Evolutionary conservation across 2,113 vertebrate species (phyloP).

Genomic region (Prochilodus magdalenae): DNA sequence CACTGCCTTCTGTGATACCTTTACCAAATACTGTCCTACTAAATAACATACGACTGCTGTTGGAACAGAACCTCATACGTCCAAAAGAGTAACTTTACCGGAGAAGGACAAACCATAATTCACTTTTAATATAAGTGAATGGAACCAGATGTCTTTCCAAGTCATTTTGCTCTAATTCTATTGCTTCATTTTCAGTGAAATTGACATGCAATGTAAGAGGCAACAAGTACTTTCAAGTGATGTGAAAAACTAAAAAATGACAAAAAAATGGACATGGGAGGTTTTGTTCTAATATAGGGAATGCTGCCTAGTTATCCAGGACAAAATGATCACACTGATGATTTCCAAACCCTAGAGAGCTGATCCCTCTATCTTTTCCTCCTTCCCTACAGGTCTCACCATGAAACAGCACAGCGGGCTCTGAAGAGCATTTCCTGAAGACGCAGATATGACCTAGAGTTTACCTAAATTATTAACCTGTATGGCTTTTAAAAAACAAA

Average conservation of each 20-base stretch:
- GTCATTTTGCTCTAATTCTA: too few species aligned
- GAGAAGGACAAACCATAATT: too few species aligned
- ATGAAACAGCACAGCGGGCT: conserved; percentile 90
- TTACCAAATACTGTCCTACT: conserved; percentile 44
- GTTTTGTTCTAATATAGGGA: too few species aligned
- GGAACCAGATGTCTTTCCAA: too few species aligned
- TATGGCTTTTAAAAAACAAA: conserved; percentile 14
- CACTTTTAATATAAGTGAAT: too few species aligned
- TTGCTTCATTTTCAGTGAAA: too few species aligned
- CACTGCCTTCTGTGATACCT: conserved; percentile 12
- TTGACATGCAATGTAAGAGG: neutral
- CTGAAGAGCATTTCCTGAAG: conserved; percentile 86
- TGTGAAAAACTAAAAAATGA: too few species aligned
- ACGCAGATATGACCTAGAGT: conserved; percentile 27
- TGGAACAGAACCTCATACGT: too few species aligned
- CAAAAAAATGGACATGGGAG: too few species aligned
- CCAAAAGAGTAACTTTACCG: too few species aligned
- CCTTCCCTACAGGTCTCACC: conserved; percentile 86
- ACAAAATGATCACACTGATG: neutral
- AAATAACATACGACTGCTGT: neutral
- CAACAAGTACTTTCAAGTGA: too few species aligned
- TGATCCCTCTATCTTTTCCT: conserved; percentile 53
- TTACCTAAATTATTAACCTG: conserved; percentile 57
- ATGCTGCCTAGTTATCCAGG: too few species aligned
- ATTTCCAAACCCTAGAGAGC: neutral